Base-by-base conservation (phyloP, 2,113 vertebrate genomes). In the Willisornis vidua region DNA sequence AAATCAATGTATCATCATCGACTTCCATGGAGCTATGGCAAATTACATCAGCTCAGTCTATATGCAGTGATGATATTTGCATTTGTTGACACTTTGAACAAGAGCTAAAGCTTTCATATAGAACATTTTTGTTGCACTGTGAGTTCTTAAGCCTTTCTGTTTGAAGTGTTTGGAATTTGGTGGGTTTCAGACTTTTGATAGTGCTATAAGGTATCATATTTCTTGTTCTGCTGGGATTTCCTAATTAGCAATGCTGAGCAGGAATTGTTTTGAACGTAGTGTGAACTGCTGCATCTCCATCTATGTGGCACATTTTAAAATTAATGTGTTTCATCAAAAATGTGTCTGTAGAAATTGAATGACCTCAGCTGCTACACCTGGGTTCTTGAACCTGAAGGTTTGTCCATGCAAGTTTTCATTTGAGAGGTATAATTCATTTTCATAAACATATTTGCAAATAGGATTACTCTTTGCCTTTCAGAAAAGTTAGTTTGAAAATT, bases 1-100 rank as follows among this genome's bases (percentile, higher is more conserved):
- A 93, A 96, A 95, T 95, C 94, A 92, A 37, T 91, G 41, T 74
- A 63, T 88, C 57, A 52, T 80, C 76, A 75, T n/a, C 75, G 76
- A 82, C 73, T 86, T 84, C 70, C 45, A 35, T 22, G 45, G 20
- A 81, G 58, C 57, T 85, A 41, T 59, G 54, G 73, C 49, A 95
- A 81, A 78, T 89, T 55, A 29, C 33, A 89, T 59, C 52, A 84
- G 43, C 22, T 92, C 83, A 75, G 29, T 76, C 39, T 90, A 5
- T 45, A 71, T 33, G 55, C 31, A 68, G 33, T 29, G 41, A 67
- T 88, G 45, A 87, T 89, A 62, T 92, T 93, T 94, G 72, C 76
- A 87, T 84, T 93, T 71, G 25, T 68, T 92, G 62, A 68, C 15
- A 19, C 22, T 91, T 91, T 85, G 84, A 87, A 82, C 3, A 10